Conservation (phyloP, 1,140 invertebrate species). For the Bombus vancouverensis region DNA sequence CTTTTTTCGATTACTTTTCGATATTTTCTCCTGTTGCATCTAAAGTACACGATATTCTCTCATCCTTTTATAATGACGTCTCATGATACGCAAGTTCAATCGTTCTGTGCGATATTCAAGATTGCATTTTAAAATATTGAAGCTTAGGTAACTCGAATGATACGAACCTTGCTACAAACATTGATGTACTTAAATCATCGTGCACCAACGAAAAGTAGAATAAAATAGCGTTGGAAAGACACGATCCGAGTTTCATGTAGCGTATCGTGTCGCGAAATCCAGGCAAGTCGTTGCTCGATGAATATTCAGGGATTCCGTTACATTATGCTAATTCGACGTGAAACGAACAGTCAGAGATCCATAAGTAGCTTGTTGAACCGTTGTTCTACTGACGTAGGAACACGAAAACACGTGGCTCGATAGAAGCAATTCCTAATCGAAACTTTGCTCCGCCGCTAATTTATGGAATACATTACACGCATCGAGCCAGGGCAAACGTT, state of each 20-base stretch:
- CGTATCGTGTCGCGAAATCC: constrained; percentile 39
- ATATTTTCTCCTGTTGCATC: too few species aligned
- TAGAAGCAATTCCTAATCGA: constrained; percentile 48
- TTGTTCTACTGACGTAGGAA: constrained; percentile 36
- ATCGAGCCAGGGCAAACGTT: constrained; percentile 2
- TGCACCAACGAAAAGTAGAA: not conserved
- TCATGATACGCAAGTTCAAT: too few species aligned
- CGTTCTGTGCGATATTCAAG: too few species aligned
- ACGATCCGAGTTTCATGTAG: constrained; percentile 22
- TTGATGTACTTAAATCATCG: not conserved
- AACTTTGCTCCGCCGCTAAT: constrained; percentile 32
- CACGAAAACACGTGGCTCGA: constrained; percentile 38
- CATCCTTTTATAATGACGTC: too few species aligned
- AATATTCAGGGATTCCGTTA: constrained; percentile 59
- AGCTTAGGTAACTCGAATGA: too few species aligned
- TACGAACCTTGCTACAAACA: too few species aligned
- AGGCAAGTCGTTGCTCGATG: constrained; percentile 37
- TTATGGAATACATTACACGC: constrained; percentile 52
- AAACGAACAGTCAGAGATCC: constrained; percentile 47
- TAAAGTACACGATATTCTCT: too few species aligned
- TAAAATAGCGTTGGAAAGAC: not conserved
- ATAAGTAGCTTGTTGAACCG: constrained; percentile 51
- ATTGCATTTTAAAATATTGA: too few species aligned
- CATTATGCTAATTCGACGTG: constrained; percentile 61
- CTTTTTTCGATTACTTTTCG: too few species aligned